Conservation (phyloP, 2,113 vertebrate species). For the Ariopsis seemanni region DNA sequence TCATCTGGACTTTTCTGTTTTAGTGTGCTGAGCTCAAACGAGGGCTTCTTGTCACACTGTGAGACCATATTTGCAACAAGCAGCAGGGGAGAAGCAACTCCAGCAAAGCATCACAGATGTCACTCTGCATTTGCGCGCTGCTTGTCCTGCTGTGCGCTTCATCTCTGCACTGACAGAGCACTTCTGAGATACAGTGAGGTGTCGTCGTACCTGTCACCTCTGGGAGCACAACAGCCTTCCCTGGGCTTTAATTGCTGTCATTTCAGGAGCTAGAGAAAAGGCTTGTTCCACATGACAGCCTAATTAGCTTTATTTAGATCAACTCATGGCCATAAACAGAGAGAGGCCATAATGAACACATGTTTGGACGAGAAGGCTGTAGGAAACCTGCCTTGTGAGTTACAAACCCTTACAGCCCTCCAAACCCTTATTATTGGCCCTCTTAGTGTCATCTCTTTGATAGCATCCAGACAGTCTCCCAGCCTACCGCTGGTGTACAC, state of each 20-base stretch:
- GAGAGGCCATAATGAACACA: conserved; percentile 28
- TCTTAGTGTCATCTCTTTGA: conserved; percentile 43
- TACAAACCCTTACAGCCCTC: conserved; percentile 61
- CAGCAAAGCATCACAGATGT: conserved; percentile 47
- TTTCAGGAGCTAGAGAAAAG: conserved; percentile 46
- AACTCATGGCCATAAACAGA: conserved; percentile 56
- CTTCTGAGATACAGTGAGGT: conserved; percentile 54
- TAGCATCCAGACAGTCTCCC: conserved; percentile 31
- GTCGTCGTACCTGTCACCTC: conserved; percentile 62
- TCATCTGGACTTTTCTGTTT: conserved; percentile 31
- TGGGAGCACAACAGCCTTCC: conserved; percentile 37
- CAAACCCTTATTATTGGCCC: conserved; percentile 62
- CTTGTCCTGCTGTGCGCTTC: conserved; percentile 44
- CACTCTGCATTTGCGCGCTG: conserved; percentile 47
- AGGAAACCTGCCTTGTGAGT: conserved; percentile 55
- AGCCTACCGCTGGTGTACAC: conserved; percentile 15
- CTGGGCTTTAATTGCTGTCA: conserved; percentile 71
- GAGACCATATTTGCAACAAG: conserved; percentile 30
- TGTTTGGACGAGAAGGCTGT: conserved; percentile 25
- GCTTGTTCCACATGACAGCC: conserved; percentile 60
- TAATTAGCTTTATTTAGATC: conserved; percentile 68
- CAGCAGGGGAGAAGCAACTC: conserved; percentile 16
- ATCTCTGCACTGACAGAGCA: conserved; percentile 54
- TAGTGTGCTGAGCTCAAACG: conserved; percentile 24
- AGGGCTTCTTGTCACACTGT: conserved; percentile 23